Evolutionary conservation across 1,140 invertebrate genomes (phyloP).

Genomic region (Drosophila prosaltans): DNA sequence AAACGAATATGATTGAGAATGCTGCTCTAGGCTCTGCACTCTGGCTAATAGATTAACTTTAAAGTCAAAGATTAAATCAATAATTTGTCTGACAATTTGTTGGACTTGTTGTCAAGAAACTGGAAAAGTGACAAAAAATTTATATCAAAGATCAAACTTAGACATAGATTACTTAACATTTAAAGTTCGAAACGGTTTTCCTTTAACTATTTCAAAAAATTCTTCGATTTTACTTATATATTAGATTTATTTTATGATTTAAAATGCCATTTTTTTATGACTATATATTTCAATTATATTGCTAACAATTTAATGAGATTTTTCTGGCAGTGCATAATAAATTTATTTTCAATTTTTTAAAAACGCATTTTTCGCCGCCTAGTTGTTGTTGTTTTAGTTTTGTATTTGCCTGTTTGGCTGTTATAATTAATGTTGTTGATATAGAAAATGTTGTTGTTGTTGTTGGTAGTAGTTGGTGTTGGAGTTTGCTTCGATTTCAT

Average conservation of each 20-base stretch:
- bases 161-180: neutral
- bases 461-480: constrained; percentile 33
- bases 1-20: neutral
- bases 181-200: neutral
- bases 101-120: neutral
- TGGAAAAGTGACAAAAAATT: constrained; percentile 1
- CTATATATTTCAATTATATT: neutral
- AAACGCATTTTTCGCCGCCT: constrained; percentile 65
- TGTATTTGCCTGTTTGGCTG: constrained; percentile 49
- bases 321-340: constrained; percentile 48
- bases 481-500: constrained; percentile 51
- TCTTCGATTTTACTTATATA: no score
- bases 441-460: constrained; percentile 57
- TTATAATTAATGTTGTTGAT: constrained; percentile 82
- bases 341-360: constrained; percentile 61
- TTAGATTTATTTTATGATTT: neutral
- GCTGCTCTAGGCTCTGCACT: neutral
- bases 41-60: neutral
- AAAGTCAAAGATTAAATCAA: constrained; percentile 8
- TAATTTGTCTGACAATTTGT: constrained; percentile 10
- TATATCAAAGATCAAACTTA: neutral
- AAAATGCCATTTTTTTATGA: neutral
- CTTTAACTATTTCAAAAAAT: neutral
- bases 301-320: neutral
- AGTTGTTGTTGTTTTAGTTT: constrained; percentile 28